Base-by-base conservation (phyloP, 2,888 invertebrate species). In the Germaria angustata region DNA sequence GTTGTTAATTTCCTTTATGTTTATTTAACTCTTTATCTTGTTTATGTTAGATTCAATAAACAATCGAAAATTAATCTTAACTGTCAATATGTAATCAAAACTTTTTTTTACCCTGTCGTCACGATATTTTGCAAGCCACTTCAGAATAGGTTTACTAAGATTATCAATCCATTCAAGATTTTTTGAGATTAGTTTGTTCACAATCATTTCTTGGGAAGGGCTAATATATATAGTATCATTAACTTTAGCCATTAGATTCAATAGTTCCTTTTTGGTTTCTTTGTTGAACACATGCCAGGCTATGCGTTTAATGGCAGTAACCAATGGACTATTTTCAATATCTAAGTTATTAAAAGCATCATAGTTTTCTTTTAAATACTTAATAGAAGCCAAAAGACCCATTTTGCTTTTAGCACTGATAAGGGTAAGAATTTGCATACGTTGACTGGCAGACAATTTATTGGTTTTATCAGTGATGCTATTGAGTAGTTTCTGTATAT, bases 401-500 rank as follows among this genome's bases (percentile, higher is more conserved):
- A 85, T 84, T 39, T 87, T 87, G 87, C 0, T 87, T 86, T 69
- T 90, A 90, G 90, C 83, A 11, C 24, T 83, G 1, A 91, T 87
- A 0, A 91, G 63, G 0, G 87, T 88, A n/a, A n/a, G n/a, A n/a
- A n/a, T n/a, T n/a, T n/a, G n/a, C 8, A 84, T 85, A 6, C 88
- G 87, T 75, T 91, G 91, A 57, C 89, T 88, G 0, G 61, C 55
- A 9, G 87, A 87, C 69, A 90, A 73, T 17, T 84, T 81, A 17
- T 87, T 87, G 1, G 28, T 36, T 2, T 2, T 0, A 15, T 86
- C 85, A 41, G 89, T 88, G 15, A 90, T 88, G 80, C 88, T 89
- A 24, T 84, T 69, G 17, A 91, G 90, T 88, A 90, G 95, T 92
- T 92, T 92, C 41, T 88, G 85, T 17, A 95, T 91, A 6, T 93